These are phyloP conservation scores for Cosmorhoe ocellata DNA, from an alignment of 2,888 invertebrate species.

Conservation along the genomic window DNA sequence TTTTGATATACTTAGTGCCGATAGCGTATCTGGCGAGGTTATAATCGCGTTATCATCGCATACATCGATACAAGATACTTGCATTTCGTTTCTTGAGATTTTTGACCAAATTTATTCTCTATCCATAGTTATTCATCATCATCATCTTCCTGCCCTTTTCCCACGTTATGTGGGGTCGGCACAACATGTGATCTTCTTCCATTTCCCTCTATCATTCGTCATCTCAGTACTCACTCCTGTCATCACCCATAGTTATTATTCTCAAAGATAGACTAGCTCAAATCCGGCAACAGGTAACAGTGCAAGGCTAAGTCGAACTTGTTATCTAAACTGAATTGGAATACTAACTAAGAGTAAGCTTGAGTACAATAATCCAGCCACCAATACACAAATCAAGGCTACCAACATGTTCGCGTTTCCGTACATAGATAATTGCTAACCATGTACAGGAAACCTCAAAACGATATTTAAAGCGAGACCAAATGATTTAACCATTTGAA, in stretches of 20 bases:
- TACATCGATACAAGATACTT: background rate
- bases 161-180: too few relatives aligned
- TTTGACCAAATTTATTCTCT: background rate
- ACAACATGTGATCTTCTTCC: too few relatives aligned
- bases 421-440: constrained; percentile 29
- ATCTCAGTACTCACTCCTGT: too few relatives aligned
- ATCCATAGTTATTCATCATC: constrained; percentile 1
- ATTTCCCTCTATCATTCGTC: too few relatives aligned
- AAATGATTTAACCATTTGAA: constrained; percentile 25
- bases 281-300: constrained; percentile 38
- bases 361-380: constrained; percentile 20
- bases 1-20: constrained; percentile 30
- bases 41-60: constrained; percentile 37
- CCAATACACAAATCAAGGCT: constrained; percentile 42
- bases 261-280: constrained; percentile 48
- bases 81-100: background rate
- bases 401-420: constrained; percentile 41
- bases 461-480: constrained; percentile 26
- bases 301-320: constrained; percentile 60
- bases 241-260: constrained; percentile 42
- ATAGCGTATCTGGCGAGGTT: constrained; percentile 38
- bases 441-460: constrained; percentile 29
- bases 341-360: constrained; percentile 39
- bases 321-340: constrained; percentile 40
- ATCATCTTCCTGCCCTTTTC: too few relatives aligned